Base-by-base conservation (phyloP, 2,797 vertebrate genomes). In the Lepus townsendii region DNA sequence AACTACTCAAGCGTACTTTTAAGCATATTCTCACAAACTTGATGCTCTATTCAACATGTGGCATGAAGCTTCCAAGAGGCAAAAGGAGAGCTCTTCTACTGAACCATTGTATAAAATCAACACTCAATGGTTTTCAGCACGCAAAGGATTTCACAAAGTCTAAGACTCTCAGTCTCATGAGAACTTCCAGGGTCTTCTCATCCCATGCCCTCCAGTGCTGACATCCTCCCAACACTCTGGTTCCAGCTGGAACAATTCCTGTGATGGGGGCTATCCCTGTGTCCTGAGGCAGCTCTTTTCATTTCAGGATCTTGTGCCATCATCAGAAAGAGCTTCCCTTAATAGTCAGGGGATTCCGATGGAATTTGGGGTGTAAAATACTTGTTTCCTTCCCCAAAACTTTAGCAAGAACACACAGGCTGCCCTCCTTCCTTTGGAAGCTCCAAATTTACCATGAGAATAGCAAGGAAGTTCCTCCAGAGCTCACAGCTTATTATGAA, bases 1-100 rank as follows among this genome's bases (percentile, higher is more conserved):
- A 97, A 96, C 91, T 71, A 57, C 17, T 80, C 66, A 95, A 83
- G 82, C 72, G 16, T 60, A 50, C 88, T 93, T 94, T 88, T 57
- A 95, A 97, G 71, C 26, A 24, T 27, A 9, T 91, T 90, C 89
- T 78, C 22, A 52, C 47, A 78, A 95, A 90, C 63, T 83, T 32
- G 27, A 95, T 16, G 42, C 54, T 17, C 0, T 47, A 38, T 7
- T 83, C 1, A 0, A 65, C 30, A 20, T 80, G 66, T 91, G 57
- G 88, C 50, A 57, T 19, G 76, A 38, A 9, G 0, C 65, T 97
- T 92, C 69, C 35, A 90, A 80, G 20, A 71, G 16, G 88, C 26
- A 83, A 89, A 16, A 95, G 32, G 30, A 95, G 80, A 42, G 26
- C 65, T 95, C 54, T 88, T 95, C 78, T 22, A 77, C 42, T 85